Evolutionary conservation across 2,888 invertebrate species (phyloP).

Genomic region (Brassicogethes aeneus): DNA sequence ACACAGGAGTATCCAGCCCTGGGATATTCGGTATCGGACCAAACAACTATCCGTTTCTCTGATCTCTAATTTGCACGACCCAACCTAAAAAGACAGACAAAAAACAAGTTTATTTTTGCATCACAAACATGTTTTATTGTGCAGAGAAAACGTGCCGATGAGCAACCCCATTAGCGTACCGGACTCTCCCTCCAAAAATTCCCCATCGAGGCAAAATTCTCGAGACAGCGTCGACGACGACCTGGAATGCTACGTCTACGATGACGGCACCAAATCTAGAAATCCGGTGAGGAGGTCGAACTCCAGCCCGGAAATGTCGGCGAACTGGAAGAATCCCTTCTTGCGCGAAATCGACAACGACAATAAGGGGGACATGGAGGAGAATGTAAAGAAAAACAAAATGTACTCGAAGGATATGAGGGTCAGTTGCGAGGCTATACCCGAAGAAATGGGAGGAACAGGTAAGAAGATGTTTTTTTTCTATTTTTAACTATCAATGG

Average conservation of each 20-base stretch:
- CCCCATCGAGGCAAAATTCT: slow-evolving; percentile 44
- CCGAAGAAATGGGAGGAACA: slow-evolving; percentile 72
- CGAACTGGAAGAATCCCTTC: slow-evolving; percentile 71
- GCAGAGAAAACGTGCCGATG: slow-evolving; percentile 17
- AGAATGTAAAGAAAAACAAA: slow-evolving; percentile 49
- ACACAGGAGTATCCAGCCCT: no score
- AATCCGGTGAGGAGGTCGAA: slow-evolving; percentile 83
- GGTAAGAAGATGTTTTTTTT: no score
- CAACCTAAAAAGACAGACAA: no score
- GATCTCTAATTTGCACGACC: no score
- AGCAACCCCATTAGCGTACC: slow-evolving; percentile 59
- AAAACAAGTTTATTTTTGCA: no score
- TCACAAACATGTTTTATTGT: no score
- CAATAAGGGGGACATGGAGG: slow-evolving; percentile 25
- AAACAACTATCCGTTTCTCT: no score
- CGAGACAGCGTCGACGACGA: slow-evolving; percentile 47
- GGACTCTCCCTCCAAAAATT: slow-evolving; percentile 26
- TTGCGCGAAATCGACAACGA: slow-evolving; percentile 33
- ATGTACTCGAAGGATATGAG: slow-evolving; percentile 64
- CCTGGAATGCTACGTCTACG: slow-evolving; percentile 35
- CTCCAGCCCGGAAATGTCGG: slow-evolving; percentile 89
- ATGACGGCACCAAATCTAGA: slow-evolving; percentile 46
- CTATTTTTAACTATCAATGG: no score
- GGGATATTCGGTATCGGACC: no score
- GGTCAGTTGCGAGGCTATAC: slow-evolving; percentile 83